Conservation (phyloP, 2,888 invertebrate genomes). For the Acanthoscelides obtectus region DNA sequence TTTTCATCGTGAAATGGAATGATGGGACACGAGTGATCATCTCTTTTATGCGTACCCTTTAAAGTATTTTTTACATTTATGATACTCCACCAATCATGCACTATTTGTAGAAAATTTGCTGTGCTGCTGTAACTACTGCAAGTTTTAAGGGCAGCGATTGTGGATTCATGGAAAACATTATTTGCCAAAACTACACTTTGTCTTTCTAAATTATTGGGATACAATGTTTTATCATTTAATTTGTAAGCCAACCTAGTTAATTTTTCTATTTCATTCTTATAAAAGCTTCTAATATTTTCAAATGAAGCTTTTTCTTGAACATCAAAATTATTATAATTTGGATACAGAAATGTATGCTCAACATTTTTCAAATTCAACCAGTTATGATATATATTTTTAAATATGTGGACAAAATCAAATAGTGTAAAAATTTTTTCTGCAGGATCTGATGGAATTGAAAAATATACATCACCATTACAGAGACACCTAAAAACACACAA, state of each 20-base stretch:
- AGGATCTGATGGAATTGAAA: no score
- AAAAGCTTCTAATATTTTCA: no score
- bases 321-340: no score
- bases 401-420: no score
- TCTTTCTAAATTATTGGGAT: slow-evolving; percentile 13
- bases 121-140: slow-evolving; percentile 6
- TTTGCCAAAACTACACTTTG: slow-evolving; percentile 18
- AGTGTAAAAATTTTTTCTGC: no score
- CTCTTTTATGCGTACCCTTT: slow-evolving; percentile 16
- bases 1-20: background rate
- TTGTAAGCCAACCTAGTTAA: slow-evolving; percentile 8
- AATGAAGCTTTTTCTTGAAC: no score
- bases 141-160: slow-evolving; percentile 14
- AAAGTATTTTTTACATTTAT: slow-evolving; percentile 14
- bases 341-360: no score
- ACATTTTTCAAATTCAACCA: no score
- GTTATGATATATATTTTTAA: no score
- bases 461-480: no score
- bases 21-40: slow-evolving; percentile 9
- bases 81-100: slow-evolving; percentile 20
- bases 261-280: no score
- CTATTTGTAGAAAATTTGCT: slow-evolving; percentile 15
- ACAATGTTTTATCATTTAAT: slow-evolving; percentile 15
- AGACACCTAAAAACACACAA: no score
- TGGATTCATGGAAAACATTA: slow-evolving; percentile 13